Evolutionary conservation across 2,797 vertebrate species (phyloP).

Genomic region (Sparus aurata): DNA sequence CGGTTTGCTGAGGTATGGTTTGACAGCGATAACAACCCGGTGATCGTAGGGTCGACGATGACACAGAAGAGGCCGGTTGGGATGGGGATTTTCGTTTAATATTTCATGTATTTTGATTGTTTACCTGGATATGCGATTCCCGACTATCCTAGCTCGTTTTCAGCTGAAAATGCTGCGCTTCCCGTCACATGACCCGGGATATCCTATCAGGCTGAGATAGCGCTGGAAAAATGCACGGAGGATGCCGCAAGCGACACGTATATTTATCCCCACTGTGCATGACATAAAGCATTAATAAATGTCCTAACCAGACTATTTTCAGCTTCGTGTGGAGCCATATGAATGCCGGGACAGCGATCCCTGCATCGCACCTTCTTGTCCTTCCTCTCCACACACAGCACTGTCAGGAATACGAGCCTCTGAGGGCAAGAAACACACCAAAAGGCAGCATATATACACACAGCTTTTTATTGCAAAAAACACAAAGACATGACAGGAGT

Average conservation of each 20-base stretch:
- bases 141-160: constrained; percentile 88
- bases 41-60: constrained; percentile 60
- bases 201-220: constrained; percentile 66
- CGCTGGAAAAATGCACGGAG: constrained; percentile 61
- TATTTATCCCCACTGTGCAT: constrained; percentile 33
- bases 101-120: constrained; percentile 82
- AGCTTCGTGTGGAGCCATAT: background rate
- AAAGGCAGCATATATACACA: constrained; percentile 38
- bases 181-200: constrained; percentile 82
- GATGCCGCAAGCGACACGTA: constrained; percentile 72
- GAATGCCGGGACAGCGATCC: background rate
- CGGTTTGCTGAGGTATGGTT: constrained; percentile 42
- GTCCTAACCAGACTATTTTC: background rate
- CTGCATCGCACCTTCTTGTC: background rate
- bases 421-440: constrained; percentile 5
- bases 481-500: constrained; percentile 66
- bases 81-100: constrained; percentile 59
- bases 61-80: constrained; percentile 37
- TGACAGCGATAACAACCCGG: constrained; percentile 38
- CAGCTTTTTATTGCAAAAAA: constrained; percentile 82
- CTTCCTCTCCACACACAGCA: background rate
- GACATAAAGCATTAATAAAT: background rate
- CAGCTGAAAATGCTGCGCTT: constrained; percentile 85
- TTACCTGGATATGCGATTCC: constrained; percentile 90
- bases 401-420: background rate